Evolutionary conservation across 2,888 invertebrate genomes (phyloP).

Genomic region (Ganaspis brasiliensis): DNA sequence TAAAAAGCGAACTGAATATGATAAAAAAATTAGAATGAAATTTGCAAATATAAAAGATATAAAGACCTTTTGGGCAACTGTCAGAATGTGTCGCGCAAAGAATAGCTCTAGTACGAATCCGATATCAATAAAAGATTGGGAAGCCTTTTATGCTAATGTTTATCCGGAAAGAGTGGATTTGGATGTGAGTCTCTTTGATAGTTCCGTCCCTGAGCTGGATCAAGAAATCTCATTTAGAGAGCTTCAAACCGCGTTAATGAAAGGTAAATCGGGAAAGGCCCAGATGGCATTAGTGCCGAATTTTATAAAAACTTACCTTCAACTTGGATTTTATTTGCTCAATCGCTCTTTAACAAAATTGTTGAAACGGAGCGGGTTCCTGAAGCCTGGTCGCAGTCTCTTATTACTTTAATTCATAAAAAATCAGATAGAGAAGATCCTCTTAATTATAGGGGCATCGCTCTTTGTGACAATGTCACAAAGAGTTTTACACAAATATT

Average conservation of each 20-base stretch:
- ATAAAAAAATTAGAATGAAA: neutral
- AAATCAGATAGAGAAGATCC: slow-evolving; percentile 63
- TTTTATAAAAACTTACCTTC: slow-evolving; percentile 28
- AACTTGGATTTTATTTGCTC: slow-evolving; percentile 34
- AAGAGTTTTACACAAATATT: slow-evolving; percentile 65
- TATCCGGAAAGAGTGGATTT: slow-evolving; percentile 5
- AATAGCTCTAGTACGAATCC: neutral
- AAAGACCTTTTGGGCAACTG: slow-evolving; percentile 45
- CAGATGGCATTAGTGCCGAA: slow-evolving; percentile 44
- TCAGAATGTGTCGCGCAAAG: slow-evolving; percentile 20
- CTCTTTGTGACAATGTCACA: slow-evolving; percentile 15
- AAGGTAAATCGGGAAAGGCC: slow-evolving; percentile 48
- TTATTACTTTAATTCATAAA: slow-evolving; percentile 42
- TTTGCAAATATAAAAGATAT: slow-evolving; percentile 41
- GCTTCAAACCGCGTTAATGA: slow-evolving; percentile 29
- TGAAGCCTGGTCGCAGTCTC: slow-evolving; percentile 33
- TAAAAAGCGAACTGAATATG: neutral
- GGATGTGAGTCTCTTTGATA: neutral
- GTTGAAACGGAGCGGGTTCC: slow-evolving; percentile 40
- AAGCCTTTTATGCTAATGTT: slow-evolving; percentile 33
- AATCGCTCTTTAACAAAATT: slow-evolving; percentile 48
- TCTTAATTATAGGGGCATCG: slow-evolving; percentile 65
- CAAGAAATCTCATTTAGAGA: slow-evolving; percentile 36
- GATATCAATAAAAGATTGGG: slow-evolving; percentile 34
- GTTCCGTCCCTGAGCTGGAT: neutral